These are phyloP conservation scores for Stratiomys singularior DNA, from an alignment of 2,888 invertebrate genomes.

Conservation along the genomic window DNA sequence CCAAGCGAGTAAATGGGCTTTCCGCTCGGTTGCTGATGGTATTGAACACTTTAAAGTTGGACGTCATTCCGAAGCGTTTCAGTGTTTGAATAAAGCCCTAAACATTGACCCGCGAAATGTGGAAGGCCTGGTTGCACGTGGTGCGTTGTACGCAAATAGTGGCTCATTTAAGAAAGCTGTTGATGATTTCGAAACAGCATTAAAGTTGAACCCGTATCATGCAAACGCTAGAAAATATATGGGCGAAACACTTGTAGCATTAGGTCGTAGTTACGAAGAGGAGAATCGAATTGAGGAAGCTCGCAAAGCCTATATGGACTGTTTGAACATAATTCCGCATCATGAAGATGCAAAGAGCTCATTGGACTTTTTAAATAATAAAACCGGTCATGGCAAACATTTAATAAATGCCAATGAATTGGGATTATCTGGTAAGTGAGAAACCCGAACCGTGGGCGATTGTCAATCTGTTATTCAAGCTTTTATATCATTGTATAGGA, in stretches of 20 bases:
- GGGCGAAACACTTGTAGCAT: constrained; percentile 90
- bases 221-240: constrained; percentile 94
- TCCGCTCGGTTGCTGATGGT: constrained; percentile 93
- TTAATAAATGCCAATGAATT: constrained; percentile 74
- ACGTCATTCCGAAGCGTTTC: constrained; percentile 92
- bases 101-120: constrained; percentile 92
- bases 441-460: neutral
- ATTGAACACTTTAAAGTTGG: constrained; percentile 95
- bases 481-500: constrained; percentile 19
- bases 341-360: constrained; percentile 90
- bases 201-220: constrained; percentile 88
- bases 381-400: constrained; percentile 69
- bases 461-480: constrained; percentile 43
- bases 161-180: constrained; percentile 94
- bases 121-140: constrained; percentile 90
- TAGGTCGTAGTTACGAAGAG: constrained; percentile 88
- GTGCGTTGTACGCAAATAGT: constrained; percentile 92
- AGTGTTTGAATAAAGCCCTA: constrained; percentile 91
- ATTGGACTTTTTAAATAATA: constrained; percentile 81
- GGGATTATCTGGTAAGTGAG: constrained; percentile 68
- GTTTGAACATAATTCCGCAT: constrained; percentile 83
- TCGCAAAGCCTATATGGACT: constrained; percentile 84
- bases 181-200: constrained; percentile 92
- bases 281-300: constrained; percentile 88
- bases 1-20: constrained; percentile 94